These are phyloP conservation scores for Lagocephalus sceleratus DNA, from an alignment of 2,797 vertebrate species.

Conservation along the genomic window DNA sequence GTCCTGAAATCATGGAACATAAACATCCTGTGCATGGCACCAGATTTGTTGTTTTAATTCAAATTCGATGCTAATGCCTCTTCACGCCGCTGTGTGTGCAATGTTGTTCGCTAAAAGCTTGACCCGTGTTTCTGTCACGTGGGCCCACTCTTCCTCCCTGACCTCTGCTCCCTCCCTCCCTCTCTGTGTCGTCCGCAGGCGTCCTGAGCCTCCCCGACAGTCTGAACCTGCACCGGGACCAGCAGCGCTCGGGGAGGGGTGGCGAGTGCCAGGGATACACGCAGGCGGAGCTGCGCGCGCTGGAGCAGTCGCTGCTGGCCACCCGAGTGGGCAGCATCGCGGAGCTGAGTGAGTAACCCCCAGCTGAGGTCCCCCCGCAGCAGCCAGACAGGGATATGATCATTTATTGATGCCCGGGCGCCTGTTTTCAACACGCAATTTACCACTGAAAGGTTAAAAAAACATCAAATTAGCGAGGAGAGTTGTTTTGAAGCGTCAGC, in stretches of 20 bases:
- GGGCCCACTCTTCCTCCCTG: background rate
- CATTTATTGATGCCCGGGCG: background rate
- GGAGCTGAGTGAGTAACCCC: conserved; percentile 89
- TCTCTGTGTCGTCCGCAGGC: conserved; percentile 69
- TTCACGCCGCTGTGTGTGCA: too few relatives aligned
- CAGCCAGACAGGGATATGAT: background rate
- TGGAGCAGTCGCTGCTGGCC: conserved; percentile 93
- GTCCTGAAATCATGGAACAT: too few relatives aligned
- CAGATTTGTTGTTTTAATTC: too few relatives aligned
- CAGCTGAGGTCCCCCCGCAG: background rate
- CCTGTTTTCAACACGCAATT: background rate
- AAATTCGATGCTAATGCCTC: too few relatives aligned
- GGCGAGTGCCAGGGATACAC: conserved; percentile 85
- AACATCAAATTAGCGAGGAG: too few relatives aligned
- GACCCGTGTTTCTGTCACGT: too few relatives aligned
- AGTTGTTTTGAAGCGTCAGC: too few relatives aligned
- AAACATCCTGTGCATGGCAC: too few relatives aligned
- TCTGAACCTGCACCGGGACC: conserved; percentile 90
- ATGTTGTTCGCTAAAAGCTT: too few relatives aligned
- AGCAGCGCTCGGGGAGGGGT: conserved; percentile 83
- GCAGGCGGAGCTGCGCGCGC: conserved; percentile 91
- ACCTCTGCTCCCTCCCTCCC: conserved; percentile 7
- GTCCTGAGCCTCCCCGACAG: conserved; percentile 94
- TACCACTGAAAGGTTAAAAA: background rate
- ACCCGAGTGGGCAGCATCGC: conserved; percentile 95